Conservation (phyloP, 53 echinoderm and acorn worm species). For the Echinarachnius parma region DNA sequence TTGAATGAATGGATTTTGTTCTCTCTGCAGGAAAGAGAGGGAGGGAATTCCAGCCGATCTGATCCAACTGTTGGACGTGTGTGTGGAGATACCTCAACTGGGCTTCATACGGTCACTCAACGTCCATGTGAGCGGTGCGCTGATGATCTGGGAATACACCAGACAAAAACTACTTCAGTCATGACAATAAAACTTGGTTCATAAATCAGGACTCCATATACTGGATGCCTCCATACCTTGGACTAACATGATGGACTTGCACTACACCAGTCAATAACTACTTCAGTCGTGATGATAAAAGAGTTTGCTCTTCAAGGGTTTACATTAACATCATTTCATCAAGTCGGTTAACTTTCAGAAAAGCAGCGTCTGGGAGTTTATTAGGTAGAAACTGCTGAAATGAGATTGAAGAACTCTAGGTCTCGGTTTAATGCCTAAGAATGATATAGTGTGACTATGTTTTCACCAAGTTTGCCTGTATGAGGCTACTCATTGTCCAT, state of each 20-base stretch:
- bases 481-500: neutral
- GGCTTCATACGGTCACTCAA: constrained; percentile 87
- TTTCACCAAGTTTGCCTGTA: neutral
- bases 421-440: no score
- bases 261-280: constrained; percentile 72
- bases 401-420: no score
- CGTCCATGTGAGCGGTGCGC: constrained; percentile 90
- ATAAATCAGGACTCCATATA: no score
- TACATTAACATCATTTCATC: no score
- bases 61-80: constrained; percentile 83
- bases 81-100: constrained; percentile 94
- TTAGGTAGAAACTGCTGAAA: no score
- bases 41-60: constrained; percentile 85
- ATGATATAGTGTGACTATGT: no score
- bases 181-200: neutral
- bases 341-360: no score
- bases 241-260: no score
- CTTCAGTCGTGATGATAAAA: constrained; percentile 8
- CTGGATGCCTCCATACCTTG: no score
- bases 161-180: constrained; percentile 53
- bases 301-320: no score
- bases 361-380: no score
- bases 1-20: no score
- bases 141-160: constrained; percentile 86
- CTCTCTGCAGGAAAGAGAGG: constrained; percentile 82